Evolutionary conservation across 1,140 invertebrate genomes (phyloP).

Genomic region (Scaptomyza pallida): DNA sequence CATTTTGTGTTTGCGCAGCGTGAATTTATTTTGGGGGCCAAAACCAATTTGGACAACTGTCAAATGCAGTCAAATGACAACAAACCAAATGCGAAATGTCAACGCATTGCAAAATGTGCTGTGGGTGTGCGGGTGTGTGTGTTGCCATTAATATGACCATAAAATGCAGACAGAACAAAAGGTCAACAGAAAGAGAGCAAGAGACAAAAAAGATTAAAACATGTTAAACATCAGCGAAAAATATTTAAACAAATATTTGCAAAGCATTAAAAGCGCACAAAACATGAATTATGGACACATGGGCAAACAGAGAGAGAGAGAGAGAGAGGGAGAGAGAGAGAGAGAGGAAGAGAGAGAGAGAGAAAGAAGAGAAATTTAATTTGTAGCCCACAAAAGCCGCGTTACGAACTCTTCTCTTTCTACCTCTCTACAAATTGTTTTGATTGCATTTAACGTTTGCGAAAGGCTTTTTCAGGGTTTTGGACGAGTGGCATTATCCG

Average conservation of each 20-base stretch:
- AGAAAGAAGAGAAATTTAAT: conserved; percentile 57
- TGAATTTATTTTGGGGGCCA: conserved; percentile 47
- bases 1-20: conserved; percentile 46
- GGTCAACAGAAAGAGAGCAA: conserved; percentile 4
- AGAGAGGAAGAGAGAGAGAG: conserved; percentile 13
- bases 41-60: conserved; percentile 48
- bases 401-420: conserved; percentile 3
- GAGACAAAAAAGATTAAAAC: conserved; percentile 19
- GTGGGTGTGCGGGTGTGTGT: background rate
- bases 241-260: conserved; percentile 70
- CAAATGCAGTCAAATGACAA: conserved; percentile 57
- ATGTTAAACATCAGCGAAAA: conserved; percentile 57
- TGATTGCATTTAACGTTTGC: conserved; percentile 34
- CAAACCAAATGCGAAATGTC: conserved; percentile 46
- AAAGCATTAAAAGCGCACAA: conserved; percentile 40
- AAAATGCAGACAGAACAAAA: conserved; percentile 48
- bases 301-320: background rate
- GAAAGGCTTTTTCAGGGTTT: conserved; percentile 9
- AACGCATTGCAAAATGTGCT: conserved; percentile 25
- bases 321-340: conserved; percentile 19
- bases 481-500: conserved; percentile 21
- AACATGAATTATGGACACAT: conserved; percentile 27
- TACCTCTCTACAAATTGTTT: conserved; percentile 51
- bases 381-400: conserved; percentile 47
- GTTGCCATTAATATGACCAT: conserved; percentile 50